Evolutionary conservation across 30 jellyfish, hydroid and myxozoan species (phyloP).

Genomic region (Phacellophora camtschatica): DNA sequence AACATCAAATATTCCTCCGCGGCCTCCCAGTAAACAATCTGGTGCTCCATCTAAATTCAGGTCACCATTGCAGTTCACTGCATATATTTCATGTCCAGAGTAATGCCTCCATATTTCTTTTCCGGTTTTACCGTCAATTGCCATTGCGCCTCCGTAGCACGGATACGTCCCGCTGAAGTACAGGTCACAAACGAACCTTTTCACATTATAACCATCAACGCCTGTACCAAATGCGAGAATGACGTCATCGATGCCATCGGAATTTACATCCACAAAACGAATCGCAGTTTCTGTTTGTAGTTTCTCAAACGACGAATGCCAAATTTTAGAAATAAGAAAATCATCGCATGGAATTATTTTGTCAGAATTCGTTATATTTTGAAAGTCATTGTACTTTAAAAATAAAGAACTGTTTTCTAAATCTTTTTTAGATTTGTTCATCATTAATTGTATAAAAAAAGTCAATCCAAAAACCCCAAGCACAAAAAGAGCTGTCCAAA

Average conservation of each 20-base stretch:
- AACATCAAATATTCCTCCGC: slow-evolving; percentile 84
- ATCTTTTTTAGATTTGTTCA: neutral
- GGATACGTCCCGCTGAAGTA: slow-evolving; percentile 65
- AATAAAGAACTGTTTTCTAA: neutral
- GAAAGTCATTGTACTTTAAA: neutral
- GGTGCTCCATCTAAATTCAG: slow-evolving; percentile 75
- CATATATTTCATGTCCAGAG: slow-evolving; percentile 71
- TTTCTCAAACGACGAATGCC: slow-evolving; percentile 76
- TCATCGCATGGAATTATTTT: slow-evolving; percentile 52
- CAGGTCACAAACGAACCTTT: slow-evolving; percentile 40
- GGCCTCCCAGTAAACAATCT: slow-evolving; percentile 81
- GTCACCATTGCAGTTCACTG: slow-evolving; percentile 87
- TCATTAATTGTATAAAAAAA: neutral
- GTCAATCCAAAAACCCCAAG: slow-evolving; percentile 30
- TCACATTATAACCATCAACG: slow-evolving; percentile 57
- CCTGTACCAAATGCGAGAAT: slow-evolving; percentile 83
- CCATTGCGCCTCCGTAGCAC: slow-evolving; percentile 84
- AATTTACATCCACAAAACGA: slow-evolving; percentile 68
- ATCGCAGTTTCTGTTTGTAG: slow-evolving; percentile 80
- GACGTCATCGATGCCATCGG: slow-evolving; percentile 78
- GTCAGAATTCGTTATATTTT: neutral
- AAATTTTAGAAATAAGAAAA: slow-evolving; percentile 36
- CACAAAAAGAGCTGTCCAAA: slow-evolving; percentile 27
- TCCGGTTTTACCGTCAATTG: slow-evolving; percentile 76
- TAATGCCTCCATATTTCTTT: slow-evolving; percentile 80